Evolutionary conservation across 2,113 vertebrate genomes (phyloP).

Genomic region (Phrynocephalus versicolor): DNA sequence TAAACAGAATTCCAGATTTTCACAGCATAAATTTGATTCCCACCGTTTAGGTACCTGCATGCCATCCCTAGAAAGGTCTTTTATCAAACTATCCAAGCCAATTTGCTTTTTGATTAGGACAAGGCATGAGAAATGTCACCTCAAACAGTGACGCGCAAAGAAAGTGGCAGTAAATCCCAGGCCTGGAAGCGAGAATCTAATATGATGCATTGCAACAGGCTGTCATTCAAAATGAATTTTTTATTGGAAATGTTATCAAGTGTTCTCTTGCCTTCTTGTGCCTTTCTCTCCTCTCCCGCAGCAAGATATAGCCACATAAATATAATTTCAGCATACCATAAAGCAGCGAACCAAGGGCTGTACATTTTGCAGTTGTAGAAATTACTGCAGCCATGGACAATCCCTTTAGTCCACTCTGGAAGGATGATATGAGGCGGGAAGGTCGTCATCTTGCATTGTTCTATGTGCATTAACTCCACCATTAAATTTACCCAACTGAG

Average conservation of each 20-base stretch:
- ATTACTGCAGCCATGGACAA: not conserved
- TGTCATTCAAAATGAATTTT: constrained; percentile 18
- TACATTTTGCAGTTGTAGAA: not conserved
- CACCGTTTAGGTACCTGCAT: not conserved
- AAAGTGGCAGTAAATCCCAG: constrained; percentile 21
- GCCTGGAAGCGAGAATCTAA: constrained; percentile 1
- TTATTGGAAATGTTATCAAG: constrained; percentile 22
- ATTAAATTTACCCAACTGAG: not conserved
- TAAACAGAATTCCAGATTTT: not conserved
- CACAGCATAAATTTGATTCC: not conserved
- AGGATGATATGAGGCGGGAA: too few species aligned
- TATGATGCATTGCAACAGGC: constrained; percentile 6
- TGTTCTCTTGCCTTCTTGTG: constrained; percentile 1
- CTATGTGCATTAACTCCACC: not conserved
- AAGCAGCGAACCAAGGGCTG: not conserved
- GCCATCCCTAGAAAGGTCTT: not conserved
- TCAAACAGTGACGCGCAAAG: constrained; percentile 33
- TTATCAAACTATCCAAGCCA: constrained; percentile 21
- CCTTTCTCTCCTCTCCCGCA: constrained; percentile 20
- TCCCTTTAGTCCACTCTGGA: not conserved
- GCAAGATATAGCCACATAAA: not conserved
- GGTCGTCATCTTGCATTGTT: not conserved
- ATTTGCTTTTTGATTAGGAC: constrained; percentile 36
- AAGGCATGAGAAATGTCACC: constrained; percentile 27
- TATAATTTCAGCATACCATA: not conserved